These are phyloP conservation scores for Cheilosia pagana DNA, from an alignment of 2,888 invertebrate species.

Conservation along the genomic window DNA sequence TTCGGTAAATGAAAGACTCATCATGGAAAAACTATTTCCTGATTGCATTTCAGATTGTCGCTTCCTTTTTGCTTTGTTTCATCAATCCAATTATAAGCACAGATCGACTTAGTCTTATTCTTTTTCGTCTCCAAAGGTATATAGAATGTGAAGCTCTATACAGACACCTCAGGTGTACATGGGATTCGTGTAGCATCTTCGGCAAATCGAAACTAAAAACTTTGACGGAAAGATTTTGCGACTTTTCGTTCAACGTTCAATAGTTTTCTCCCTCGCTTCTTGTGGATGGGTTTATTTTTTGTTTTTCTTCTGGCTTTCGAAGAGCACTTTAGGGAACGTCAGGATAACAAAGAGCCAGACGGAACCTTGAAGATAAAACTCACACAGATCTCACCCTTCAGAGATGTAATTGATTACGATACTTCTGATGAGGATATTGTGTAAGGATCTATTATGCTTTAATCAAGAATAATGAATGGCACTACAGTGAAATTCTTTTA, in stretches of 20 bases:
- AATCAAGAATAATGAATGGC: constrained; percentile 73
- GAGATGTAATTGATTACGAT: constrained; percentile 68
- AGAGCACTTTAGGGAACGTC: not conserved
- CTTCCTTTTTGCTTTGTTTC: not conserved
- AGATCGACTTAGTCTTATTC: constrained; percentile 40
- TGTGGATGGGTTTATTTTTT: constrained; percentile 12
- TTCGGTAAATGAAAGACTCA: constrained; percentile 33
- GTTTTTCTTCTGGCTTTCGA: not conserved
- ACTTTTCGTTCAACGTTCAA: constrained; percentile 11
- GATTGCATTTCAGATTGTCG: constrained; percentile 38
- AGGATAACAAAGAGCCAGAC: constrained; percentile 1
- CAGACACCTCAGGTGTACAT: constrained; percentile 11
- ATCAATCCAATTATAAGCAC: constrained; percentile 43
- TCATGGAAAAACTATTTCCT: constrained; percentile 30
- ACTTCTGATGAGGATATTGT: constrained; percentile 70
- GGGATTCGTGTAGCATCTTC: not conserved
- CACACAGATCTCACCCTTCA: constrained; percentile 52
- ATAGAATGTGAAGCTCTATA: no score
- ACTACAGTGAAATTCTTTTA: constrained; percentile 45
- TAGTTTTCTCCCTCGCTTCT: not conserved
- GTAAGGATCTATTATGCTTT: constrained; percentile 72
- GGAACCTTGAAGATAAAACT: constrained; percentile 57
- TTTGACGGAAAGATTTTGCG: constrained; percentile 1
- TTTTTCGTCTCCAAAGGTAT: not conserved
- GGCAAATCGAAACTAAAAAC: constrained; percentile 5